Conservation (phyloP, 2,888 invertebrate species). For the Linnaemya tessellans region DNA sequence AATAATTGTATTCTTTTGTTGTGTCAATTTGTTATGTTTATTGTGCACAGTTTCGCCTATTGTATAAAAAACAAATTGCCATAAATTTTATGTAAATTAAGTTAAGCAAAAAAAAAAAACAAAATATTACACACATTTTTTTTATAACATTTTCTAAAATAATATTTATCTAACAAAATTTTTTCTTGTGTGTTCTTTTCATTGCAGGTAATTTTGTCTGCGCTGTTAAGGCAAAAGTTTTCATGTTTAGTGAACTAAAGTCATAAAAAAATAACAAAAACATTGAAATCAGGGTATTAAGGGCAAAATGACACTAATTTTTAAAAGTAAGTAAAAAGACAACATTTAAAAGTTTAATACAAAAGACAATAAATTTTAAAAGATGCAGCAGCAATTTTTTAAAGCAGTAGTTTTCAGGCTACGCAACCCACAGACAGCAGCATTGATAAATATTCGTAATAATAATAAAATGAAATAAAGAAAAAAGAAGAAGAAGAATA, state of each 20-base stretch:
- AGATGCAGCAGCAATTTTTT: neutral
- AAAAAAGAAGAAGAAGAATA: neutral
- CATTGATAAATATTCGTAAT: slow-evolving; percentile 11
- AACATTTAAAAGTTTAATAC: slow-evolving; percentile 43
- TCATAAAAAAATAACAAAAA: slow-evolving; percentile 22
- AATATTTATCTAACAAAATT: slow-evolving; percentile 34
- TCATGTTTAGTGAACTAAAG: slow-evolving; percentile 15
- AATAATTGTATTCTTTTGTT: neutral
- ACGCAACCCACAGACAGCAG: neutral
- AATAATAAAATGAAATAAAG: slow-evolving; percentile 37
- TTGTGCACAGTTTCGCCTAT: no score
- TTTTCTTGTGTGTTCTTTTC: slow-evolving; percentile 42
- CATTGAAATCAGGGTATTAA: slow-evolving; percentile 31
- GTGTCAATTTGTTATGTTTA: slow-evolving; percentile 9
- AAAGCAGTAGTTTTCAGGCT: neutral
- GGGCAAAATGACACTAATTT: slow-evolving; percentile 40
- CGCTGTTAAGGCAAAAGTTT: slow-evolving; percentile 52
- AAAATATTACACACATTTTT: slow-evolving; percentile 35
- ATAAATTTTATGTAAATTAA: slow-evolving; percentile 56
- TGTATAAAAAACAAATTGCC: neutral
- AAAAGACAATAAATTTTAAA: neutral
- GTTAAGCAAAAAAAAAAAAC: neutral
- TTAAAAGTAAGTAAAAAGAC: slow-evolving; percentile 55
- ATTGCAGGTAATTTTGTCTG: slow-evolving; percentile 66
- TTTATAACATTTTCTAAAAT: slow-evolving; percentile 39